Evolutionary conservation across 1,140 invertebrate genomes (phyloP), one percentile per base, ranked within the genome.

Genomic region (Procambarus clarkii): DNA sequence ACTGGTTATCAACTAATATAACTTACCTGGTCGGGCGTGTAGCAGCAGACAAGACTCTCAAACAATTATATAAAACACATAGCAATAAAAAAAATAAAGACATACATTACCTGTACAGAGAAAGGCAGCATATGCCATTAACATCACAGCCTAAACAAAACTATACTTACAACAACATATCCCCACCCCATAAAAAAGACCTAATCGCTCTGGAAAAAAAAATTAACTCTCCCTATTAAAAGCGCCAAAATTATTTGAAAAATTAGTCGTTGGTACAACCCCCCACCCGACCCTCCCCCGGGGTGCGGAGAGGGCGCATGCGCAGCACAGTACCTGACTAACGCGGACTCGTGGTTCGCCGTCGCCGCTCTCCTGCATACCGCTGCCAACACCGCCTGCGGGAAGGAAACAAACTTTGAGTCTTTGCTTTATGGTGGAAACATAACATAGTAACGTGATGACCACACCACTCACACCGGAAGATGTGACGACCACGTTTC

Each of bases 291-390:
- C 13, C 54, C 54, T 58, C 8, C 13, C 50, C 2, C 13, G 0
- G 50, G 8, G 50, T 54, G 50, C 13, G 50, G 50, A 74, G 69
- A 74, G 0, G 69, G 5, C 24, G 69, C 69, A 24, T 24, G 69
- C 69, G n/a, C 74, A 78, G 60, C 71, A 89, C 64, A 54, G 45
- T 89, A 89, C 87, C 87, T 89, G 87, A 60, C 87, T 89, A 82
- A 89, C 44, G 80, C 87, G 87, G 77, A 89, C 87, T 71, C 87
- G 79, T 48, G n/a, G 69, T 18, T 89, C 87, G 79, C 87, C 64
- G 79, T 89, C 87, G 21, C 87, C 87, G n/a, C 87, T 80, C 80
- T 89, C 87, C 46, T 89, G 87, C 87, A 89, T 89, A 44, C 87
- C 87, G 79, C 64, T 89, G 34, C 87, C 87, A 64, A 89, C 87